These are phyloP conservation scores for Misgurnus mizolepis DNA, from an alignment of 2,113 vertebrate genomes.

Conservation along the genomic window DNA sequence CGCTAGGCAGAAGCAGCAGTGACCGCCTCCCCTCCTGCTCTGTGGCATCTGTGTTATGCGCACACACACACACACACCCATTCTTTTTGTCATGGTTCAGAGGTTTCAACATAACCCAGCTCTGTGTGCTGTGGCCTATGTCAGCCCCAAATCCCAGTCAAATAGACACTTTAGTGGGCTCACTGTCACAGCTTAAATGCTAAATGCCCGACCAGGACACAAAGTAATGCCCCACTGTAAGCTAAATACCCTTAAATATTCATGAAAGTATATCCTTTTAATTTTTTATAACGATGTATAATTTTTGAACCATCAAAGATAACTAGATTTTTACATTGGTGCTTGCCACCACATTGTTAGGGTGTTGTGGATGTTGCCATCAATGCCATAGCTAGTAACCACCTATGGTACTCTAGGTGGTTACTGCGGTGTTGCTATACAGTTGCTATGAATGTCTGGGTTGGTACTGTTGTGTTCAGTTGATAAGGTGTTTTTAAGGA, in stretches of 20 bases:
- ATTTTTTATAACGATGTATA: neutral
- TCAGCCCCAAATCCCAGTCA: constrained; percentile 54
- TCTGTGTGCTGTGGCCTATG: constrained; percentile 37
- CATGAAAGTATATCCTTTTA: neutral
- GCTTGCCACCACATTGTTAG: too few species aligned
- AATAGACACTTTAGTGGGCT: constrained; percentile 53
- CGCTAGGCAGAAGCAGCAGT: constrained; percentile 45
- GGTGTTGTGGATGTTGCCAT: too few species aligned
- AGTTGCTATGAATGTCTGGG: too few species aligned
- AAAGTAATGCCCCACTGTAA: constrained; percentile 59
- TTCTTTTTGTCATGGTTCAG: constrained; percentile 56
- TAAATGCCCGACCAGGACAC: constrained; percentile 41
- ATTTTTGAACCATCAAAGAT: too few species aligned
- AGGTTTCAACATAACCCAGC: constrained; percentile 53
- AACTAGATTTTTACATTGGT: too few species aligned
- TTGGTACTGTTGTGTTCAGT: too few species aligned
- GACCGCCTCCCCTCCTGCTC: constrained; percentile 60
- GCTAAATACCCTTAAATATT: constrained; percentile 33
- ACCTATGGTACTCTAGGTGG: too few species aligned
- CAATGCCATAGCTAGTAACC: too few species aligned
- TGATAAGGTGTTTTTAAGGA: too few species aligned
- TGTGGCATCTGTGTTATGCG: constrained; percentile 68
- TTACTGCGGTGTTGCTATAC: too few species aligned
- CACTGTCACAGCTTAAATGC: constrained; percentile 49
- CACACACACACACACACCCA: constrained; percentile 40